Conservation (phyloP, 2,797 vertebrate genomes). For the Podargus strigoides region DNA sequence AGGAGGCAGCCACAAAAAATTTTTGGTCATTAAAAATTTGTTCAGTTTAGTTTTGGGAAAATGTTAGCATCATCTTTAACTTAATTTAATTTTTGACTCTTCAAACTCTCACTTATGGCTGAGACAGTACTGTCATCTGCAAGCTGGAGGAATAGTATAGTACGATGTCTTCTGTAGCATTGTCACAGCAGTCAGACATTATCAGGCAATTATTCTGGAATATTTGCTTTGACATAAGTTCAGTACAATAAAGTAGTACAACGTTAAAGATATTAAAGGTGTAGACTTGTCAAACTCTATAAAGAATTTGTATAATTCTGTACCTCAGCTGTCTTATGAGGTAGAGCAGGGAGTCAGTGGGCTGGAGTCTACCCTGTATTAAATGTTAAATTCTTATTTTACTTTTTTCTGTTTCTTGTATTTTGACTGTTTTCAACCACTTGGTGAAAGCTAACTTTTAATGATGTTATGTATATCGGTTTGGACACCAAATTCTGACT, state of each 20-base stretch:
- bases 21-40: too few species aligned
- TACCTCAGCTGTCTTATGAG: background rate
- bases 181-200: background rate
- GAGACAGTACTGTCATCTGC: background rate
- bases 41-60: background rate
- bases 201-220: slow-evolving; percentile 30
- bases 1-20: too few species aligned
- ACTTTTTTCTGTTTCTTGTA: background rate
- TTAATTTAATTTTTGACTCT: background rate
- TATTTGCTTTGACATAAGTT: slow-evolving; percentile 4
- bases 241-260: slow-evolving; percentile 13
- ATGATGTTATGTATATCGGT: background rate
- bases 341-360: background rate
- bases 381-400: background rate
- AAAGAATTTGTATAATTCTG: background rate
- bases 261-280: slow-evolving; percentile 49
- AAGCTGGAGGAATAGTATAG: background rate
- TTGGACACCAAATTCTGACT: background rate
- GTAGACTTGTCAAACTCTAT: slow-evolving; percentile 43
- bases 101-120: background rate
- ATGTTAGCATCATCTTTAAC: background rate
- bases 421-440: background rate
- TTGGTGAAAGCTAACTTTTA: background rate
- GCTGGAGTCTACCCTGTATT: background rate
- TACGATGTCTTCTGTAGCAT: background rate